A percentile compares a stretch with the other conserved stretches of the same genome.
These are phyloP conservation scores for Ophioninae sp. DNA, from an alignment of 2,888 invertebrate genomes.

Conservation along the genomic window DNA sequence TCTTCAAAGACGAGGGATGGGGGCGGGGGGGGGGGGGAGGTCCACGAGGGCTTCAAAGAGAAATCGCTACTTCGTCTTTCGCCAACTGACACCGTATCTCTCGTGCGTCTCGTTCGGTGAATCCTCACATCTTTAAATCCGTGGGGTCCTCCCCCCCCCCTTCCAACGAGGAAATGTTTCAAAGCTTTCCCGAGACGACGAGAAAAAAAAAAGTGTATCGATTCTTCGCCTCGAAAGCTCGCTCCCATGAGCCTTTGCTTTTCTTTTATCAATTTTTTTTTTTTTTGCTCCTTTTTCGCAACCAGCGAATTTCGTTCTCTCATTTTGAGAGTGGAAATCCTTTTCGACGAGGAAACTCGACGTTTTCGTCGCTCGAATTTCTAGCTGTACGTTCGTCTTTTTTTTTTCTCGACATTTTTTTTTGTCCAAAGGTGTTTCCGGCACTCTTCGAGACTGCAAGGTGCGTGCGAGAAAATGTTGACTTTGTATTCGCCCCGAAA, in stretches of 20 bases:
- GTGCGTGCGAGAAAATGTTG: no score
- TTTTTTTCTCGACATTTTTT: neutral
- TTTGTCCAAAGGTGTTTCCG: neutral
- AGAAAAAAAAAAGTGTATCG: neutral
- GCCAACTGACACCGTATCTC: slow-evolving; percentile 20
- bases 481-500: no score
- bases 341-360: neutral
- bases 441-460: neutral
- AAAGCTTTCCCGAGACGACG: neutral
- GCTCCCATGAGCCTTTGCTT: neutral
- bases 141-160: neutral
- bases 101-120: neutral
- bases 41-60: slow-evolving; percentile 11
- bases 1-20: slow-evolving; percentile 2
- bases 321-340: neutral
- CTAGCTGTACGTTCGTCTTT: neutral
- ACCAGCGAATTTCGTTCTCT: neutral
- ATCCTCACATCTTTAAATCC: slow-evolving; percentile 17
- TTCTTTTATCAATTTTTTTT: neutral
- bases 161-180: neutral
- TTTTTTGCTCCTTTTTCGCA: neutral
- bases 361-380: neutral
- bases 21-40: neutral
- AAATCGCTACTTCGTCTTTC: slow-evolving; percentile 20
- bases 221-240: neutral